Conservation (phyloP, 37 sponge, comb jelly and placozoan species). For the Cladorhizidae sp. region DNA sequence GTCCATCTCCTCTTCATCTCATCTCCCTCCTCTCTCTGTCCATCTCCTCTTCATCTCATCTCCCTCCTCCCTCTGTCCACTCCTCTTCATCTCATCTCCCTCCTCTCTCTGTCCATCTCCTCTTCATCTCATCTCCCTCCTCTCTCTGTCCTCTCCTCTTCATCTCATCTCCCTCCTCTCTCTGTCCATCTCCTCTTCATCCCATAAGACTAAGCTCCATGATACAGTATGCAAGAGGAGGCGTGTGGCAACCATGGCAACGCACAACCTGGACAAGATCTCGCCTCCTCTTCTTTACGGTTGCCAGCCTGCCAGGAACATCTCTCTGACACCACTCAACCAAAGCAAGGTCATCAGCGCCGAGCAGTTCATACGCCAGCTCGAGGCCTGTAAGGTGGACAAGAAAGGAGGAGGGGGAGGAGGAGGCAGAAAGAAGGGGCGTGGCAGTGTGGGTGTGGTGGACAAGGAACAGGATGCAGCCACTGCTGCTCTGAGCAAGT, state of each 20-base stretch:
- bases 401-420: constrained; percentile 36
- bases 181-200: neutral
- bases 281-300: constrained; percentile 62
- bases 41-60: too few species aligned
- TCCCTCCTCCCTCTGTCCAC: too few species aligned
- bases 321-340: constrained; percentile 74
- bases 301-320: constrained; percentile 34
- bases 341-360: constrained; percentile 37
- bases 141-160: neutral
- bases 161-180: neutral
- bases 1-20: too few species aligned
- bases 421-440: constrained; percentile 22
- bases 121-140: neutral
- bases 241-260: constrained; percentile 85
- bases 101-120: neutral
- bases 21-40: too few species aligned
- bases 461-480: constrained; percentile 25
- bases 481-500: constrained; percentile 79
- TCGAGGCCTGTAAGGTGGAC: constrained; percentile 63
- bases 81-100: too few species aligned
- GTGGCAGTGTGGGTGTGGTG: neutral
- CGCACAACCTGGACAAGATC: constrained; percentile 76
- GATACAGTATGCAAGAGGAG: constrained; percentile 83
- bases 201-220: constrained; percentile 77
- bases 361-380: constrained; percentile 50